Base-by-base conservation (phyloP, 2,113 vertebrate genomes). In the Oenanthe melanoleuca region DNA sequence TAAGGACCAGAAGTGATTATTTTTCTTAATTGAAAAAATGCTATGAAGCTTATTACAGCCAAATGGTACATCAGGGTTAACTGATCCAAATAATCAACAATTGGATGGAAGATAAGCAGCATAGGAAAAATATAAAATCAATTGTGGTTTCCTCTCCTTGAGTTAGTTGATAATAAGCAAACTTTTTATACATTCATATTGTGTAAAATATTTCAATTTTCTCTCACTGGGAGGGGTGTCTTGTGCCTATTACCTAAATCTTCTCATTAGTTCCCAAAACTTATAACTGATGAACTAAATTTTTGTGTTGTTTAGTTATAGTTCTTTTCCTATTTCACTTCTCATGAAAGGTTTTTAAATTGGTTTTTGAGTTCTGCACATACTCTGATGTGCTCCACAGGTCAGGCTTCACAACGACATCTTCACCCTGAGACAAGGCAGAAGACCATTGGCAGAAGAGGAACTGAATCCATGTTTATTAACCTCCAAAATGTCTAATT, bases 11-110 rank as follows among this genome's bases (percentile, higher is more conserved):
- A 87, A 93, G 42, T 86, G 9, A 93, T 86, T 93, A 44, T 92
- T 95, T 95, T 96, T 89, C 93, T 93, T 96, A 95, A 89, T 83
- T 89, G 80, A 92, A 88, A 91, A 94, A 88, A 56, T 55, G 23
- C 60, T 91, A 7, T 73, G 92, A 92, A 85, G 80, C 47, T 80
- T 80, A 56, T 88, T 93, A 72, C 24, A 88, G 50, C 31, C 72
- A 88, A 97, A 86, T 90, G 44, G 53, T 78, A 84, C 28, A 78
- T 20, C 24, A 89, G 49, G 56, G 79, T 86, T 88, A 93, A 86
- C 60, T 86, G 80, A 92, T 93, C 56, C 91, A 84, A 84, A 84
- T 79, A 92, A 90, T 70, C 72, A 64, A 38, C 80, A 95, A 78
- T 52, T 44, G 1, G 31, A 60, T 23, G 40, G 52, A 63, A 75